phyloP scores from a whole-genome alignment of 1,140 invertebrate genomes.

The Brachionus koreanus region DNA sequence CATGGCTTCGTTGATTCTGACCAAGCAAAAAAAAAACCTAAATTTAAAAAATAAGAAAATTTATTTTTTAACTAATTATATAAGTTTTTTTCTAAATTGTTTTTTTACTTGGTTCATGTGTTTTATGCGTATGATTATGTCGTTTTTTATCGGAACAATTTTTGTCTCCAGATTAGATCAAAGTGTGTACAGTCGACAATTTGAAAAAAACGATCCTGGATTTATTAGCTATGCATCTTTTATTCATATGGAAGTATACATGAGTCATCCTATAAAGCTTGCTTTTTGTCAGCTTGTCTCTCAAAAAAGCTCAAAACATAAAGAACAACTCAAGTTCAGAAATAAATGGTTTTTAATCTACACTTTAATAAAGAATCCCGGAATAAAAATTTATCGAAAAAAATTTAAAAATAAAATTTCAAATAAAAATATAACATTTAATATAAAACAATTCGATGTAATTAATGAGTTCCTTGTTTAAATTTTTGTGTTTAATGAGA shows the following conservation, averaged over 20 bases:
- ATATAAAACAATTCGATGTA: no score
- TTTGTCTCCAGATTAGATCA: constrained; percentile 29
- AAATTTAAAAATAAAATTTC: no score
- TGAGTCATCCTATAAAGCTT: constrained; percentile 29
- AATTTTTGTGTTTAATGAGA: no score
- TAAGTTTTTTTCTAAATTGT: constrained; percentile 44
- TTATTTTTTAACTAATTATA: constrained; percentile 21
- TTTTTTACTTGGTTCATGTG: constrained; percentile 28
- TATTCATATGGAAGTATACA: constrained; percentile 31
- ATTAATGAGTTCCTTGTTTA: no score
- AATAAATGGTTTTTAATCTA: neutral
- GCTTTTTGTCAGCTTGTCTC: neutral
- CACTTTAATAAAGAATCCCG: neutral
- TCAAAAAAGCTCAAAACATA: neutral
- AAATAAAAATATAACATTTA: no score
- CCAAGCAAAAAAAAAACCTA: neutral
- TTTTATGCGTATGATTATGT: neutral
- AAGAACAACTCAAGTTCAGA: neutral
- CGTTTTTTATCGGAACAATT: neutral
- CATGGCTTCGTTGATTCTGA: neutral
- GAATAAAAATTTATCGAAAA: neutral
- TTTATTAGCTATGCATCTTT: constrained; percentile 26
- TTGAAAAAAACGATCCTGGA: constrained; percentile 24
- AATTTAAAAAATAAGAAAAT: neutral
- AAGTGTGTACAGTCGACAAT: constrained; percentile 31